Base-by-base conservation (phyloP, 2,113 vertebrate genomes). In the Lonchura striata region DNA sequence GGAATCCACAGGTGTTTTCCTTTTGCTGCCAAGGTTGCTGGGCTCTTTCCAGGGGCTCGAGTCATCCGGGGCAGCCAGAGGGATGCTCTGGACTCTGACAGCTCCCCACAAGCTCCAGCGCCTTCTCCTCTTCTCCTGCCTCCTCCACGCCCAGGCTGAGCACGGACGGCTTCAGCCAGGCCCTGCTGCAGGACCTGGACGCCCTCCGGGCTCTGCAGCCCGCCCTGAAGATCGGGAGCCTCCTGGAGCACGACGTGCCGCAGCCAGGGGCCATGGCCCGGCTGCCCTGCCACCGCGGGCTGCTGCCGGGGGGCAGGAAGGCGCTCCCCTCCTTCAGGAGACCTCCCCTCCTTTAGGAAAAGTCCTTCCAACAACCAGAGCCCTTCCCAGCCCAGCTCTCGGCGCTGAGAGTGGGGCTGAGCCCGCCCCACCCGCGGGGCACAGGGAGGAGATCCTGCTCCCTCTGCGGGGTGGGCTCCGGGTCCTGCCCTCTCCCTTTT, bases 341-440 rank as follows among this genome's bases (percentile, higher is more conserved):
- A 39, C 11, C 9, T 23, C 42, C 65, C 23, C 17, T 19, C 75
- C 18, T 37, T 41, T n/a, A 57, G 28, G 42, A 37, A 14, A 24
- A 15, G 2, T 13, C 46, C 11, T 11, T 27, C 10, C 41, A 24
- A 10, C 12, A 17, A 2, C 15, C 15, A 1, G 13, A 39, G 50
- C 18, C 23, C 0, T 5, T 70, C 39, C 42, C 17, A 30, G n/a
- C 46, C 5, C n/a, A 0, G 2, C 3, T 23, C 15, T 24, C 1
- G 0, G 15, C 3, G 49, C 37, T 49, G 47, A 4, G 1, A 13
- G 10, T 5, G 19, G 12, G 1, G 28, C 2, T 35, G 31, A 72
- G 39, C 16, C 35, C 28, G n/a, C 4, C 31, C 28, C 44, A 59
- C n/a, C n/a, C n/a, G n/a, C n/a, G n/a, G n/a, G n/a, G n/a, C n/a